Evolutionary conservation across 2,113 vertebrate species (phyloP).

Genomic region (Stegostoma tigrinum): DNA sequence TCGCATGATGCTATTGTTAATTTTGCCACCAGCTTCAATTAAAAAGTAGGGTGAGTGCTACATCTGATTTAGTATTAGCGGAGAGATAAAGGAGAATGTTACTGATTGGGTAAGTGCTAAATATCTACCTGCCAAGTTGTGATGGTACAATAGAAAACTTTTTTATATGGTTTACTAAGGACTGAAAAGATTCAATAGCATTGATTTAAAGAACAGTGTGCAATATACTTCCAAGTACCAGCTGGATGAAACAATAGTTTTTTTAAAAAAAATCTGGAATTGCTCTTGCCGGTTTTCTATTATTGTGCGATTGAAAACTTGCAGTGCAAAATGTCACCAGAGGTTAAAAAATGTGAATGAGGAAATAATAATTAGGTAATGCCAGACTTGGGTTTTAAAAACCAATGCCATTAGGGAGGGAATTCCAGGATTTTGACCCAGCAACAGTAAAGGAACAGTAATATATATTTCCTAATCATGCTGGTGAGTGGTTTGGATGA

Average conservation of each 20-base stretch:
- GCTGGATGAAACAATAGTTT: neutral
- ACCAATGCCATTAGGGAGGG: too few species aligned
- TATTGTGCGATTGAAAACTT: neutral
- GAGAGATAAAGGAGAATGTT: neutral
- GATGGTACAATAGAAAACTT: neutral
- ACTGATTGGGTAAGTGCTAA: neutral
- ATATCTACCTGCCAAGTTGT: neutral
- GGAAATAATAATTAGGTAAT: neutral
- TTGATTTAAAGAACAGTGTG: neutral
- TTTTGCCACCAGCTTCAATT: neutral
- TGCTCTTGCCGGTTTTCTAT: neutral
- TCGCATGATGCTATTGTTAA: neutral
- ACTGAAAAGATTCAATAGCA: neutral
- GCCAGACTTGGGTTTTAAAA: neutral
- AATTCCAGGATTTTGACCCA: too few species aligned
- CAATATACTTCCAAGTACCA: neutral
- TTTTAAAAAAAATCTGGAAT: neutral
- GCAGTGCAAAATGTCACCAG: neutral
- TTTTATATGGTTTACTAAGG: neutral
- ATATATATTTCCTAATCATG: too few species aligned
- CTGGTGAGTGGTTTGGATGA: too few species aligned
- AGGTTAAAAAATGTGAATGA: neutral
- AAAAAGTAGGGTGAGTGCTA: neutral
- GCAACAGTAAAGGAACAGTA: too few species aligned
- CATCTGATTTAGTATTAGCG: neutral